Base-by-base conservation (phyloP, 2,797 vertebrate species). In the Lepus oiostolus region DNA sequence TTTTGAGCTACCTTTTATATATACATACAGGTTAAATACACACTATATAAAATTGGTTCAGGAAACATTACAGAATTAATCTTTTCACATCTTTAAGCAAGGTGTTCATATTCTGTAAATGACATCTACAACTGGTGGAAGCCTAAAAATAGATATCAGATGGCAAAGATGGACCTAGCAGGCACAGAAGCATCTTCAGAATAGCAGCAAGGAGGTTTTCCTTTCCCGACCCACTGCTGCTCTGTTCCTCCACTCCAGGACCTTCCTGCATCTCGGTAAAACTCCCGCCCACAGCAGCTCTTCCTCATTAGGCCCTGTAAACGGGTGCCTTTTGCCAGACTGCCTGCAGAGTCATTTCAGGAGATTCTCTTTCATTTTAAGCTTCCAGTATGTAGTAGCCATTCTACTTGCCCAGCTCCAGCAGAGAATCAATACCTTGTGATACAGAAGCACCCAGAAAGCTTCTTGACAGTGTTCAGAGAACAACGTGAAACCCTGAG, bases 111-210 rank as follows among this genome's bases (percentile, higher is more conserved):
- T 96, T 88, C 79, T 68, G 35, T 86, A 93, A 95, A 85, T 90
- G 82, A 85, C 93, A 87, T 92, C 88, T 74, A 79, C 74, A 93
- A 85, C 87, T 94, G 62, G 21, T 74, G 81, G 77, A 24, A 80
- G 21, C 67, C 90, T 96, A 94, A 96, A 96, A 90, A 90, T 88
- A 94, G 81, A 92, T 84, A 60, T 95, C 82, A 96, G 93, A 32
- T 94, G 91, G 93, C 88, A 93, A 70, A 93, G 79, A 52, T 17
- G 70, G 77, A 30, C 87, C 65, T 54, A 86, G 62, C 67, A 35
- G 50, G 67, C 90, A 60, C 30, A 94, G 88, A 67, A 75, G 62
- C 75, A 81, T 83, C 86, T 76, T 94, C 28, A 72, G 70, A 92
- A 82, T 42, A 77, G 67, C 88, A 85, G 85, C 88, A 88, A 84